Base-by-base conservation (phyloP, 1,140 invertebrate genomes). In the Schmidtea mediterranea region DNA sequence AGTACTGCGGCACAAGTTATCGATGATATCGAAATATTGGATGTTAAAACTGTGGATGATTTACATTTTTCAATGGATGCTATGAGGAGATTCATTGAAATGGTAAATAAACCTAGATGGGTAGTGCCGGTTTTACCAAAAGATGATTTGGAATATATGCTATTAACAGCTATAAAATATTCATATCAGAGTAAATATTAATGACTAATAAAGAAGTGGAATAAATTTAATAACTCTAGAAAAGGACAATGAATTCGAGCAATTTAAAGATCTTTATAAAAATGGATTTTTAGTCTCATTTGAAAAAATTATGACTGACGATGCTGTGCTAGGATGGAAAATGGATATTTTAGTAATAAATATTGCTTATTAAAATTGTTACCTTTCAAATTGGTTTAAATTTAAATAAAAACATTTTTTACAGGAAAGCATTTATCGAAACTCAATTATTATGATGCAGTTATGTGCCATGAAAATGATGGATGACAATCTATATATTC, bases 311-410 rank as follows among this genome's bases (percentile, higher is more conserved):
- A 72, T 92, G 56, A 90, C 86, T n/a, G 86, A 94, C 69, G 86
- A 94, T 63, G 86, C 86, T 43, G 86, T 95, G 32, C 83, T 79
- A 58, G 86, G 82, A 58, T 94, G 87, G 87, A 92, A 90, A 67
- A 74, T 76, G 59, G 89, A 90, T 64, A 92, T 92, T 58, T 86
- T 92, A 41, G 23, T 16, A 23, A 15, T 6, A 15, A 47, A 43
- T 23, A 22, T 47, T 19, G 18, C 2, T 48, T 47, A 24, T 50
- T 16, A 12, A 19, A 48, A 16, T 13, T 48, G n/a, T 43, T 15
- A 1, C 15, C 22, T 21, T 24, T 13, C 40, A 2, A n/a, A 23
- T 3, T 37, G 19, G n/a, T 18, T 36, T 15, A 9, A 19, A 23
- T 52, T 39, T 23, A 45, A 22, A 22, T 43, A n/a, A 46, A 46